Evolutionary conservation across 2,113 vertebrate species (phyloP).

Genomic region (Protobothrops flavoviridis): DNA sequence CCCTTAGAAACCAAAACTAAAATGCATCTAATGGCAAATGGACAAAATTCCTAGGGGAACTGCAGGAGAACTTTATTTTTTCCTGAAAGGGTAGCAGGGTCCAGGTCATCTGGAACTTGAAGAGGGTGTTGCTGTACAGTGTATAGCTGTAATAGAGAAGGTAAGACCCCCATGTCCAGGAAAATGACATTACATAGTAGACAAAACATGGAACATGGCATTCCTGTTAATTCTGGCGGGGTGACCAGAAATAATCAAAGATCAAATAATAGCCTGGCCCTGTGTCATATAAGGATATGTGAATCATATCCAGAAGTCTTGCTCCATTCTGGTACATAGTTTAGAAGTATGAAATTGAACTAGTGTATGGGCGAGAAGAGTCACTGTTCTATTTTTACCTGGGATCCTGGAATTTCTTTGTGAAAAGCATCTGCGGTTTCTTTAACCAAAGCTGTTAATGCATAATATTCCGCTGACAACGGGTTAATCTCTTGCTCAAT

Average conservation of each 20-base stretch:
- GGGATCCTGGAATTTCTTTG: slow-evolving; percentile 87
- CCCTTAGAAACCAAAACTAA: neutral
- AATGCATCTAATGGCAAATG: neutral
- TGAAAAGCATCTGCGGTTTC: slow-evolving; percentile 90
- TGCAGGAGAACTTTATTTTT: neutral
- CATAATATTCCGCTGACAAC: slow-evolving; percentile 80
- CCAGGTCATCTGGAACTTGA: neutral
- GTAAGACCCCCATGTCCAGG: neutral
- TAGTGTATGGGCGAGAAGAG: neutral
- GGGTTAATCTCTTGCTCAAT: slow-evolving; percentile 84
- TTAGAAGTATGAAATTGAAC: neutral
- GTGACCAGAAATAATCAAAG: neutral
- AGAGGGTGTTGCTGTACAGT: neutral
- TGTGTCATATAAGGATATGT: neutral
- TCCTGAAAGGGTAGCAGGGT: neutral
- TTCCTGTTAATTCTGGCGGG: neutral
- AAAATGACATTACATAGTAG: neutral
- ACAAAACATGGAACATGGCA: neutral
- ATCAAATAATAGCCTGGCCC: neutral
- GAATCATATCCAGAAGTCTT: neutral
- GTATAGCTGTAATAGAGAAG: neutral
- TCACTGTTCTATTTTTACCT: slow-evolving; percentile 72
- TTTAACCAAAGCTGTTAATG: slow-evolving; percentile 85
- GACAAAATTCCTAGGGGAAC: neutral
- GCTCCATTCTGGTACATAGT: neutral